Percentiles rank a stretch among this genome's conserved stretches.
Conservation (phyloP, 2,888 invertebrate species). For the Tenthredo distinguenda region DNA sequence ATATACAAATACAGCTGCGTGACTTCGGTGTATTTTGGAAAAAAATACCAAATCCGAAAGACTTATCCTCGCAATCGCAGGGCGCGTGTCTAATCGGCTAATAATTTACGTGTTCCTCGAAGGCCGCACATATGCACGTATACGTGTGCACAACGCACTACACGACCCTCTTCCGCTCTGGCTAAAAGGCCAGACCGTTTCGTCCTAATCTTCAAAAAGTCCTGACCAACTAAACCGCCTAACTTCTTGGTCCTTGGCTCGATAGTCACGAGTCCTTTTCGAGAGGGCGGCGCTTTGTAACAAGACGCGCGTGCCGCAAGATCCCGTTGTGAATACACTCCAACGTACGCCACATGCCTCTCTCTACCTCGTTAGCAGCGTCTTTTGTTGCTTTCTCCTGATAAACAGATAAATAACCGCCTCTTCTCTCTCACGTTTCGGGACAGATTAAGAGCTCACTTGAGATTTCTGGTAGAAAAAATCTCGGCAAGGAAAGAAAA, state of each 20-base stretch:
- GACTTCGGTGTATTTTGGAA: not conserved
- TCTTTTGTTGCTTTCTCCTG: conserved; percentile 59
- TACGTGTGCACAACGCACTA: conserved; percentile 6
- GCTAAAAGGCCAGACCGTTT: conserved; percentile 12
- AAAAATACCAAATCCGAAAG: not conserved
- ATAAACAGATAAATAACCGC: conserved; percentile 25
- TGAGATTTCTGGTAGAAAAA: conserved; percentile 5
- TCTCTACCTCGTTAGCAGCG: conserved; percentile 67
- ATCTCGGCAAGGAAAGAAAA: not conserved
- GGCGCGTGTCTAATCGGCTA: conserved; percentile 32
- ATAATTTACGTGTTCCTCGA: conserved; percentile 22
- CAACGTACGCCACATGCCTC: conserved; percentile 66
- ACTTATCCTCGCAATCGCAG: not conserved
- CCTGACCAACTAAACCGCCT: conserved; percentile 35
- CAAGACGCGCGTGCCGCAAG: conserved; percentile 73
- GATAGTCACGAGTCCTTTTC: conserved; percentile 47
- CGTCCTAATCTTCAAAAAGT: conserved; percentile 13
- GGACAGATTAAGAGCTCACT: conserved; percentile 44
- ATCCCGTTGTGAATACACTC: conserved; percentile 53
- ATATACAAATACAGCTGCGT: not conserved
- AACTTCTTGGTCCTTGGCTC: conserved; percentile 22
- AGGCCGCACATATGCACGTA: conserved; percentile 32
- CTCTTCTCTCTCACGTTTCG: conserved; percentile 20
- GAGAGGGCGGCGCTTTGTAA: conserved; percentile 74
- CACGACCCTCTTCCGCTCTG: conserved; percentile 6